A percentile compares a stretch with the other conserved stretches of the same genome.
phyloP scores from a whole-genome alignment of 2,888 invertebrate species.

The Agrilus mali region DNA sequence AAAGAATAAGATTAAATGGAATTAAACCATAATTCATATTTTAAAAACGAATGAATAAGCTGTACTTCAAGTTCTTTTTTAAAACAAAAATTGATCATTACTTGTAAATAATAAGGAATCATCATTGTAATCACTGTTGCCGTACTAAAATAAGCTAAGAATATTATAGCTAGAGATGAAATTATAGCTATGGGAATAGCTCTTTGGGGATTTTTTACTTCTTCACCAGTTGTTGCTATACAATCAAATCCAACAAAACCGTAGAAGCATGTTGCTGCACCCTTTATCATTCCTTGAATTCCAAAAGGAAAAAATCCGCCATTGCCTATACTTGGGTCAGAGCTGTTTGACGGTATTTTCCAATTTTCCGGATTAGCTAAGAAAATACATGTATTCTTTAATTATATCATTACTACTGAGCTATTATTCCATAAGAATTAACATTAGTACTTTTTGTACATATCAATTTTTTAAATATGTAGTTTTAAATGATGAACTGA shows the following conservation, averaged over 20 bases:
- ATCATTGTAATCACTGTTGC: conserved; percentile 79
- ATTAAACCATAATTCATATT: not conserved
- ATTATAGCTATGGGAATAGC: conserved; percentile 82
- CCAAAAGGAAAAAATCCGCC: conserved; percentile 86
- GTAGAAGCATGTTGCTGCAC: conserved; percentile 79
- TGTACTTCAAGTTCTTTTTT: not conserved
- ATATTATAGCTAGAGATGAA: conserved; percentile 66
- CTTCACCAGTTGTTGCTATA: conserved; percentile 80
- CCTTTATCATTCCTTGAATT: conserved; percentile 60
- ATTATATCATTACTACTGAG: not conserved
- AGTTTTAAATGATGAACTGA: too few relatives aligned
- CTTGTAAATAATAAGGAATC: conserved; percentile 69
- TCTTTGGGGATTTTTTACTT: conserved; percentile 75
- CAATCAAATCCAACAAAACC: conserved; percentile 91
- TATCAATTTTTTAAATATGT: too few relatives aligned
- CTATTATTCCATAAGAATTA: not conserved
- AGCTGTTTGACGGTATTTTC: conserved; percentile 20
- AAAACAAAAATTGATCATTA: conserved; percentile 18
- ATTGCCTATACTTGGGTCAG: conserved; percentile 40
- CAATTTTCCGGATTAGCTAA: conserved; percentile 38
- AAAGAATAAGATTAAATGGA: not conserved
- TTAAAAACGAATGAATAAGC: not conserved
- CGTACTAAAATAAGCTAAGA: conserved; percentile 80
- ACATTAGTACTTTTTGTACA: too few relatives aligned
- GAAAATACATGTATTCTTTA: conserved; percentile 7